A percentile compares a stretch with the other conserved stretches of the same genome.
These are phyloP conservation scores for Bhutanitis thaidina DNA, from an alignment of 2,888 invertebrate species.

Conservation along the genomic window DNA sequence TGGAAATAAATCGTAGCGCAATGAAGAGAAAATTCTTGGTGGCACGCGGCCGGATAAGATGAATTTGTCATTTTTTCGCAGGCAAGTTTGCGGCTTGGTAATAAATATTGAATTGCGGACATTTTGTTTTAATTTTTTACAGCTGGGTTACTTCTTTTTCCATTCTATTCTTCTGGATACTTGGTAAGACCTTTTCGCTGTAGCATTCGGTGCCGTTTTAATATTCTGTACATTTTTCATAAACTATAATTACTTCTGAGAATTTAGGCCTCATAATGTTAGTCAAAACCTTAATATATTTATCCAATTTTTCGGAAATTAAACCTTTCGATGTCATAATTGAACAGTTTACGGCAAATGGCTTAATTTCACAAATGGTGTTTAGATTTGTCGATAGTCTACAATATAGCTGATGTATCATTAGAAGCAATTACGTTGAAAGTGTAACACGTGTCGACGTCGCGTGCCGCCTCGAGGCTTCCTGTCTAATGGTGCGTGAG, in stretches of 20 bases:
- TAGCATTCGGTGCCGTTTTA: no score
- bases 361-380: constrained; percentile 9
- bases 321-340: neutral
- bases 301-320: no score
- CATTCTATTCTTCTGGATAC: no score
- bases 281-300: no score
- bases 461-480: constrained; percentile 61
- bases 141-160: no score
- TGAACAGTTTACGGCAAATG: constrained; percentile 6
- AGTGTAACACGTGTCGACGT: constrained; percentile 69
- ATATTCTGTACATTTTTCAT: no score
- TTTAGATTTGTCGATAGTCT: constrained; percentile 14
- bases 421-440: constrained; percentile 74
- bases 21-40: constrained; percentile 21
- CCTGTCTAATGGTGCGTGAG: constrained; percentile 72
- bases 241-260: no score
- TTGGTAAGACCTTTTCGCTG: no score
- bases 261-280: no score
- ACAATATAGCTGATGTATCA: constrained; percentile 34
- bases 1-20: constrained; percentile 14
- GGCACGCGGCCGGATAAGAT: constrained; percentile 51
- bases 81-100: constrained; percentile 71
- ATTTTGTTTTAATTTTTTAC: constrained; percentile 40
- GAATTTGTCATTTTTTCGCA: constrained; percentile 79
- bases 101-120: constrained; percentile 77